Percentiles rank a stretch among this genome's conserved stretches.
phyloP scores from a whole-genome alignment of 1,140 invertebrate genomes.

The Geopemphigus sp. region DNA sequence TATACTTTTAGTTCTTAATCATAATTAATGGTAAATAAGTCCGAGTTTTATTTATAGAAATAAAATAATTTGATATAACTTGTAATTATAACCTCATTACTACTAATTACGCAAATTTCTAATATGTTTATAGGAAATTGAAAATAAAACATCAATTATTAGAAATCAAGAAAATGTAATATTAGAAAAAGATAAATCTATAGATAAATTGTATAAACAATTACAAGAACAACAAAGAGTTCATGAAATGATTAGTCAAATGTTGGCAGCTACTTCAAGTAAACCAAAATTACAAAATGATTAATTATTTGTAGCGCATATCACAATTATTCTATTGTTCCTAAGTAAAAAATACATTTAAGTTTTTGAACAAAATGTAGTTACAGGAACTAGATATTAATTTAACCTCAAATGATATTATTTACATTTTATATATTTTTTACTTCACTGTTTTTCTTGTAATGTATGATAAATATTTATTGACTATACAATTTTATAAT shows the following conservation, averaged over 20 bases:
- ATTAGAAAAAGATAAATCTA: constrained; percentile 29
- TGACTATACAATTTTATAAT: neutral
- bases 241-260: constrained; percentile 45
- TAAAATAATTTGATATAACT: neutral
- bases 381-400: neutral
- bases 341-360: neutral
- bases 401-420: neutral
- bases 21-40: too few species aligned
- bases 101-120: neutral
- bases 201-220: constrained; percentile 24
- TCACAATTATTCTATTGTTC: neutral
- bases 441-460: too few species aligned
- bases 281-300: constrained; percentile 9
- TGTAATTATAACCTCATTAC: neutral
- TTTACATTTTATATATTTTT: neutral
- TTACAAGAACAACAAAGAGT: constrained; percentile 39
- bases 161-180: constrained; percentile 10
- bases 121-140: constrained; percentile 30
- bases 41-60: too few species aligned
- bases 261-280: constrained; percentile 40
- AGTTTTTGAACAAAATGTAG: neutral
- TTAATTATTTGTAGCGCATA: neutral
- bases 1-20: too few species aligned
- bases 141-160: constrained; percentile 27
- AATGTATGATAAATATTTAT: neutral